Conservation (phyloP, 1,140 invertebrate species). For the Brachionus manjavacas region DNA sequence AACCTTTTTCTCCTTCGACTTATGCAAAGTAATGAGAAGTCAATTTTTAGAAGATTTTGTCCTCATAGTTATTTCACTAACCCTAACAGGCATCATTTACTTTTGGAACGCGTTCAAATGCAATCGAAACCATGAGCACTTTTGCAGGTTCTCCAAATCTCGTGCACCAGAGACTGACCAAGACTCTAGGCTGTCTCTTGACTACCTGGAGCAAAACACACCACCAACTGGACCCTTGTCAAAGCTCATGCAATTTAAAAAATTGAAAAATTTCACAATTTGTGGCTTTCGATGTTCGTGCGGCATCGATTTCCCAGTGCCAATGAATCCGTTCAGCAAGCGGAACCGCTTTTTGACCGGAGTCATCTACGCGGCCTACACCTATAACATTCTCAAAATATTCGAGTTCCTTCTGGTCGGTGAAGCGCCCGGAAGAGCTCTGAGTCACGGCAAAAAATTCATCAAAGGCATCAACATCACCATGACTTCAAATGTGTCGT, state of each 20-base stretch:
- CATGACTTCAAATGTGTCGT: neutral
- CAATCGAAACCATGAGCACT: conserved; percentile 13
- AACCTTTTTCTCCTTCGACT: conserved; percentile 22
- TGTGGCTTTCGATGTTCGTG: conserved; percentile 8
- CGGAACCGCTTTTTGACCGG: conserved; percentile 34
- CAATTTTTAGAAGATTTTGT: conserved; percentile 36
- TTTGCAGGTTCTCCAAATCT: neutral
- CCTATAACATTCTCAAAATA: conserved; percentile 38
- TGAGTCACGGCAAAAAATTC: neutral
- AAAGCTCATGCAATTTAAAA: neutral
- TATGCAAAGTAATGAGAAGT: conserved; percentile 1
- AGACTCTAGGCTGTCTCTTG: neutral
- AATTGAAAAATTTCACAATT: neutral
- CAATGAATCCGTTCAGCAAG: conserved; percentile 38
- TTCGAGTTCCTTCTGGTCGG: conserved; percentile 27
- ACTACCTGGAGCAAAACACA: neutral
- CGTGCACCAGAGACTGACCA: neutral
- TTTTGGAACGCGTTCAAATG: conserved; percentile 40
- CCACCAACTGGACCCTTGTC: neutral
- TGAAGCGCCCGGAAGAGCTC: neutral
- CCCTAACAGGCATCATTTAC: conserved; percentile 11
- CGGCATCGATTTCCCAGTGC: conserved; percentile 31
- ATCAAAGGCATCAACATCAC: neutral
- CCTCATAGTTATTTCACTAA: neutral
- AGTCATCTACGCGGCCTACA: conserved; percentile 29